Percentiles rank a stretch among this genome's conserved stretches.
phyloP scores from a whole-genome alignment of 1,140 invertebrate genomes.

The Cryptotermes secundus region DNA sequence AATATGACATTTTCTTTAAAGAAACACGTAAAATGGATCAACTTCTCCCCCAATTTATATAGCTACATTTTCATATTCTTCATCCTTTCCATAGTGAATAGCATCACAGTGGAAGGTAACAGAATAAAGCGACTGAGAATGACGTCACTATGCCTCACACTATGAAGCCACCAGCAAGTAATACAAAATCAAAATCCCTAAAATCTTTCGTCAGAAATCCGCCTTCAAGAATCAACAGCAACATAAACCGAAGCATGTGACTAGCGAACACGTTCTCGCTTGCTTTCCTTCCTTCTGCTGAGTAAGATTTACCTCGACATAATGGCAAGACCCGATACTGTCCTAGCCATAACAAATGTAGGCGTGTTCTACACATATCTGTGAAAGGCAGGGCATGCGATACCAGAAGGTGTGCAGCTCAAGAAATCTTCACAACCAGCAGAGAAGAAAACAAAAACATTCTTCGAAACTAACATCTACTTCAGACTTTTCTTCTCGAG shows the following conservation, averaged over 20 bases:
- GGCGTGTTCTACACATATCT: background rate
- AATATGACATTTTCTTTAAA: constrained; percentile 8
- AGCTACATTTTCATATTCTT: constrained; percentile 3
- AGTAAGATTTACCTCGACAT: background rate
- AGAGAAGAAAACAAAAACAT: background rate
- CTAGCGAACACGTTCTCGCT: background rate
- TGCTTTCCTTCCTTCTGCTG: background rate
- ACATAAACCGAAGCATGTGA: constrained; percentile 1
- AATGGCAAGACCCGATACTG: background rate
- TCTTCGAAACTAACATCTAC: too few species aligned
- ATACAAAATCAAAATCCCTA: constrained; percentile 7
- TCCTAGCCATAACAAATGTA: background rate
- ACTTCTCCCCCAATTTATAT: constrained; percentile 16
- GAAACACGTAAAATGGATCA: constrained; percentile 17
- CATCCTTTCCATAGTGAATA: constrained; percentile 5
- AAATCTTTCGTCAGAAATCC: background rate
- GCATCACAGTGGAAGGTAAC: background rate
- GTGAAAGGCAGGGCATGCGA: too few species aligned
- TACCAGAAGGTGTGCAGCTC: background rate
- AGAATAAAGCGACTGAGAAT: background rate
- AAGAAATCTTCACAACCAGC: background rate
- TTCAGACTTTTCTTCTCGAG: too few species aligned
- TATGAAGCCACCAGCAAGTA: background rate
- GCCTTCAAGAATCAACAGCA: background rate
- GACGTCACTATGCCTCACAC: background rate